Percentiles rank a stretch among this genome's conserved stretches.
Evolutionary conservation across 2,888 invertebrate genomes (phyloP).

Genomic region (Beris morrisii): DNA sequence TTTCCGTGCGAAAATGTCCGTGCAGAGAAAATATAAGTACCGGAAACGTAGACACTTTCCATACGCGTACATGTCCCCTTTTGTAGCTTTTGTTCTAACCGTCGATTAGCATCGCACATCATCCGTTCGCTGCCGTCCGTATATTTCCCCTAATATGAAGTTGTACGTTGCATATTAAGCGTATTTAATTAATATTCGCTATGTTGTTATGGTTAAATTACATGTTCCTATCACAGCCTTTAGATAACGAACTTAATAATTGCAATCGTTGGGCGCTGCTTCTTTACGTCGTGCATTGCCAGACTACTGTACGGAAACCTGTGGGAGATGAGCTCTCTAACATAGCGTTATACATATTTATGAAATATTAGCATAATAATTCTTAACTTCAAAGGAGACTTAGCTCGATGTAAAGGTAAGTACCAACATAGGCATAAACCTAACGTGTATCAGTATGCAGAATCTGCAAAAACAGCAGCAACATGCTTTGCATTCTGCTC

Average conservation of each 20-base stretch:
- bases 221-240: slow-evolving; percentile 25
- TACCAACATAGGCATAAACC: too few species aligned
- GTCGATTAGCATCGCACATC: too few species aligned
- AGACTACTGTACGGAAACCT: too few species aligned
- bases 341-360: slow-evolving; percentile 21
- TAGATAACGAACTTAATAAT: slow-evolving; percentile 33
- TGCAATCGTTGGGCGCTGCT: slow-evolving; percentile 16
- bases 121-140: too few species aligned
- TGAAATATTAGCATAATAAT: slow-evolving; percentile 29
- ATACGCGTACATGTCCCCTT: too few species aligned
- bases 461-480: not conserved
- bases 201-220: slow-evolving; percentile 25
- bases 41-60: too few species aligned
- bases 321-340: not conserved
- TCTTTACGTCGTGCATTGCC: too few species aligned
- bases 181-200: slow-evolving; percentile 29
- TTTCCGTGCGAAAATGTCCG: too few species aligned
- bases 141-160: slow-evolving; percentile 22
- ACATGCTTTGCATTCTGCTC: not conserved
- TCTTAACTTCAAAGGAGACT: slow-evolving; percentile 27
- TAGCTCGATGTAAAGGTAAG: not conserved
- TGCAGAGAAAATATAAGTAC: too few species aligned
- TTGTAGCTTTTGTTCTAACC: too few species aligned
- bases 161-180: slow-evolving; percentile 27
- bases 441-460: not conserved